Conservation (phyloP, 37 sponge, comb jelly and placozoan genomes). For the Diacarnus erythraeanus region DNA sequence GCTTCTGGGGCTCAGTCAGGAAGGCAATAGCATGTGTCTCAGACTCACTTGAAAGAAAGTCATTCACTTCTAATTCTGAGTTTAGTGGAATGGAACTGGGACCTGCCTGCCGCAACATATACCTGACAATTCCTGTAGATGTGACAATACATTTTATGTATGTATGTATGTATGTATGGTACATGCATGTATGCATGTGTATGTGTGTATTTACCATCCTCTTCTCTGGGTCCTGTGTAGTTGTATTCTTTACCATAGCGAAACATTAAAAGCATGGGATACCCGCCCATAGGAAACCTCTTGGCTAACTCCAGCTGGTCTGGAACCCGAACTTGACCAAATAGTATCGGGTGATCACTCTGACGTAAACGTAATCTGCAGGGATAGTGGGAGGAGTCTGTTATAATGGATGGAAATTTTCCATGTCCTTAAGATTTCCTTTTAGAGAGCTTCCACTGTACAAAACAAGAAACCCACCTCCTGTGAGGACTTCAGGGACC, state of each 20-base stretch:
- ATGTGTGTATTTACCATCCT: constrained; percentile 40
- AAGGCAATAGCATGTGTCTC: constrained; percentile 47
- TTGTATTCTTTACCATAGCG: constrained; percentile 75
- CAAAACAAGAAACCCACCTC: no score
- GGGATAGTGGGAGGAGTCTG: neutral
- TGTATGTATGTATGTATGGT: no score
- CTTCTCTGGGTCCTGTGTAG: constrained; percentile 66
- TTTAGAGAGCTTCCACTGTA: no score
- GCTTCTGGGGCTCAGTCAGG: neutral
- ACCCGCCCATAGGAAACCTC: constrained; percentile 56
- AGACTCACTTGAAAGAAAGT: constrained; percentile 22
- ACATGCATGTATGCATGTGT: neutral
- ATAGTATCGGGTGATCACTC: constrained; percentile 39
- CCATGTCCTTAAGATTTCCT: no score
- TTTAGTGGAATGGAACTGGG: constrained; percentile 61
- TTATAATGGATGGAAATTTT: no score
- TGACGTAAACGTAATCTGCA: constrained; percentile 18
- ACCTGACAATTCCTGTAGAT: constrained; percentile 60
- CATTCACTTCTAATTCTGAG: constrained; percentile 26
- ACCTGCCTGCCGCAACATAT: constrained; percentile 73
- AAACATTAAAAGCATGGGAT: constrained; percentile 77
- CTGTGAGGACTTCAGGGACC: no score
- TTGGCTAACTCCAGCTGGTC: constrained; percentile 72
- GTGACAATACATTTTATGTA: no score
- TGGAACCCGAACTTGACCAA: constrained; percentile 71